A percentile compares a stretch with the other conserved stretches of the same genome.
Conservation (phyloP, 2,888 invertebrate genomes). For the Cepaea hortensis region DNA sequence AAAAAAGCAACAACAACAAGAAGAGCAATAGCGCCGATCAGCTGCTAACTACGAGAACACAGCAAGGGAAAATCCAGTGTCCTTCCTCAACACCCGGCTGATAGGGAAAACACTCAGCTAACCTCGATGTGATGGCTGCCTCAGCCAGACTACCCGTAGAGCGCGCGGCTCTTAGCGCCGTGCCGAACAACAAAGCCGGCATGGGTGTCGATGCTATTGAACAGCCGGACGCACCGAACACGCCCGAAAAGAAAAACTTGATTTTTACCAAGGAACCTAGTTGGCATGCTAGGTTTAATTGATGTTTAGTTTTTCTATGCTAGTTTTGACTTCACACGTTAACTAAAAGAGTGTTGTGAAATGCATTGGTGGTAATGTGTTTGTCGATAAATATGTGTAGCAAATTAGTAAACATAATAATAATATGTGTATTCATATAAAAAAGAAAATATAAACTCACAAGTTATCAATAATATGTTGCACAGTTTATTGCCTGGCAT, state of each 20-base stretch:
- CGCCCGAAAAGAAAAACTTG: neutral
- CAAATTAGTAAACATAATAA: too few relatives aligned
- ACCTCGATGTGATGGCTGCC: neutral
- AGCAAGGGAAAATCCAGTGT: neutral
- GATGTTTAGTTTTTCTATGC: too few relatives aligned
- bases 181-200: slow-evolving; percentile 11
- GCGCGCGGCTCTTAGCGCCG: neutral
- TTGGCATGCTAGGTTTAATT: too few relatives aligned
- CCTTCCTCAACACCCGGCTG: neutral
- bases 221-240: neutral
- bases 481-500: too few relatives aligned
- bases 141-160: neutral
- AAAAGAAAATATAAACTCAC: too few relatives aligned
- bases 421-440: too few relatives aligned
- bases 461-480: too few relatives aligned
- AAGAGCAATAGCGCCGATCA: neutral
- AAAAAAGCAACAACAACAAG: neutral
- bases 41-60: neutral
- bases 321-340: too few relatives aligned
- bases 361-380: too few relatives aligned
- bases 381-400: too few relatives aligned
- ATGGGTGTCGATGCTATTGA: slow-evolving; percentile 18
- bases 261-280: too few relatives aligned
- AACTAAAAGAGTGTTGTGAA: too few relatives aligned
- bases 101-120: neutral